A percentile compares a stretch with the other conserved stretches of the same genome.
phyloP scores from a whole-genome alignment of 2,797 vertebrate genomes.

The Muraenolepis orangiensis region DNA sequence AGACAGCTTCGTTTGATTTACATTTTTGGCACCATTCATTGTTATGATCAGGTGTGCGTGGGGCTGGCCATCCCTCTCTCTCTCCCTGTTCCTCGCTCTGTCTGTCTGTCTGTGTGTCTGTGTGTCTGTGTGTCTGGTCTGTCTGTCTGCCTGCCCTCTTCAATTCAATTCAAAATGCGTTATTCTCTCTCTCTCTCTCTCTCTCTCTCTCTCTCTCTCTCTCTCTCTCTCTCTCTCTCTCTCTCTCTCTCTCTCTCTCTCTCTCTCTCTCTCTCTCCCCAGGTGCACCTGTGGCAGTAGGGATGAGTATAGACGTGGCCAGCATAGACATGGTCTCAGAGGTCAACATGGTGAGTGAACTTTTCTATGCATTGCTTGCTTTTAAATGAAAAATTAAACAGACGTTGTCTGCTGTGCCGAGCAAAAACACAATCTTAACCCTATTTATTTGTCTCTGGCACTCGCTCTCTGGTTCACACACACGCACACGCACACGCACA shows the following conservation, averaged over 20 bases:
- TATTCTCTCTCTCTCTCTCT: background rate
- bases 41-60: background rate
- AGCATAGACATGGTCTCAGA: slow-evolving; percentile 97
- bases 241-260: background rate
- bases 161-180: background rate
- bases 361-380: background rate
- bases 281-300: slow-evolving; percentile 92
- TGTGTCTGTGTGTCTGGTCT: background rate
- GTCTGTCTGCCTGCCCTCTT: background rate
- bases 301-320: slow-evolving; percentile 94
- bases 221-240: background rate
- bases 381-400: background rate
- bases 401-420: background rate
- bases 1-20: background rate
- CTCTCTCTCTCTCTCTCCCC: slow-evolving; percentile 10
- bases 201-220: too few species aligned
- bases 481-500: too few species aligned
- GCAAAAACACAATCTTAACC: too few species aligned
- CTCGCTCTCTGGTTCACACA: background rate
- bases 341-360: slow-evolving; percentile 93
- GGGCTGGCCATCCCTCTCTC: background rate
- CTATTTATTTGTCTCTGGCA: too few species aligned
- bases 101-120: background rate
- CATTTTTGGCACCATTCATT: background rate
- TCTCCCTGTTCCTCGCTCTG: background rate